These are phyloP conservation scores for Leptobrachium leishanense DNA, from an alignment of 2,113 vertebrate species.

Conservation along the genomic window DNA sequence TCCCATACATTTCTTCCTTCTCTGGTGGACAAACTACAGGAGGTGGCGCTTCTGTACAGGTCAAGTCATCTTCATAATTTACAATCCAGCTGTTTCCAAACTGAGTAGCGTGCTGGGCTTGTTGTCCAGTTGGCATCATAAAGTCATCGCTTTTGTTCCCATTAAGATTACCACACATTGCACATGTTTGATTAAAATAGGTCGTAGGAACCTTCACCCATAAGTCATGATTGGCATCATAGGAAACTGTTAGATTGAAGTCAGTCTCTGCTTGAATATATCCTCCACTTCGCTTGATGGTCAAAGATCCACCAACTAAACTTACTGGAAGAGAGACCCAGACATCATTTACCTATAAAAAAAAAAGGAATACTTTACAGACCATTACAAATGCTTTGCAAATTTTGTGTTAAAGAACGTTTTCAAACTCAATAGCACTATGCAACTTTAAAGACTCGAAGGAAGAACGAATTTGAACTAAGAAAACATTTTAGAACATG, in stretches of 20 bases:
- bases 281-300: constrained; percentile 60
- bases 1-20: constrained; percentile 57
- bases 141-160: constrained; percentile 64
- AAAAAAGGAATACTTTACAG: background rate
- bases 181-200: constrained; percentile 74
- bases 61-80: constrained; percentile 13
- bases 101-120: constrained; percentile 50
- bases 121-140: constrained; percentile 59
- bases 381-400: too few relatives aligned
- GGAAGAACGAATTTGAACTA: too few relatives aligned
- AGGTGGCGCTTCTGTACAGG: constrained; percentile 54
- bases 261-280: constrained; percentile 67
- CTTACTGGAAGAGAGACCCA: constrained; percentile 72
- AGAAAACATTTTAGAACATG: too few relatives aligned
- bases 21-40: constrained; percentile 61
- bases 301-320: constrained; percentile 55
- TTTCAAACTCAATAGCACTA: too few relatives aligned
- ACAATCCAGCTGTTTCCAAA: constrained; percentile 70
- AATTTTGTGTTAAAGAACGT: too few relatives aligned
- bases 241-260: constrained; percentile 70
- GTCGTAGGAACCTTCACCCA: constrained; percentile 68
- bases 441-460: too few relatives aligned
- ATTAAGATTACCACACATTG: constrained; percentile 85
- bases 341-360: constrained; percentile 71
- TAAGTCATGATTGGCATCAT: constrained; percentile 65